A percentile compares a stretch with the other conserved stretches of the same genome.
Conservation (phyloP, 2,113 vertebrate genomes). For the Bucco capensis region DNA sequence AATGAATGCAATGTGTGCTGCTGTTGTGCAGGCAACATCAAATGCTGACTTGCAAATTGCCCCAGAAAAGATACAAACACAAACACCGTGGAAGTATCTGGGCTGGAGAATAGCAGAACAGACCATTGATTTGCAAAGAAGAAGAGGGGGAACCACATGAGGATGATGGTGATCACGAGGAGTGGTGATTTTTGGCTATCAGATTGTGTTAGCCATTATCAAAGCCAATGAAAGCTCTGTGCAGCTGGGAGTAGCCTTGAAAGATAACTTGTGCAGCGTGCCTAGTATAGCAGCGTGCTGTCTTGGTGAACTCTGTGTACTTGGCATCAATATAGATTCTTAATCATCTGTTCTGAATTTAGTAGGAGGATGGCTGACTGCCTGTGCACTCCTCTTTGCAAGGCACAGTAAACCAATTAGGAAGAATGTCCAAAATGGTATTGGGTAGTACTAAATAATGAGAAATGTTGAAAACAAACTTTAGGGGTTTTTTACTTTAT, state of each 20-base stretch:
- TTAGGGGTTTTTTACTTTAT: not conserved
- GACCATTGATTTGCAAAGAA: not conserved
- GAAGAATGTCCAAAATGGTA: not conserved
- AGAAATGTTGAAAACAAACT: not conserved
- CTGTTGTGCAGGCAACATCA: no score
- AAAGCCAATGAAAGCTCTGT: not conserved
- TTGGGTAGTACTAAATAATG: not conserved
- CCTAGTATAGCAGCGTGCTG: not conserved
- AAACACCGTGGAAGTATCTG: no score
- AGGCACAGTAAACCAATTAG: not conserved
- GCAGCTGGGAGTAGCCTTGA: not conserved
- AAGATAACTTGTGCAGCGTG: not conserved
- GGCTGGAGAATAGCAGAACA: no score
- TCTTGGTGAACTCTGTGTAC: slow-evolving; percentile 42
- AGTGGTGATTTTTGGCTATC: not conserved
- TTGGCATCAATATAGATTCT: slow-evolving; percentile 18
- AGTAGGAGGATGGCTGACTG: not conserved
- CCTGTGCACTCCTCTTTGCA: not conserved
- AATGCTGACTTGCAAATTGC: no score
- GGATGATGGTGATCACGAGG: not conserved
- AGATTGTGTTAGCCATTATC: not conserved
- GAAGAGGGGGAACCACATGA: not conserved
- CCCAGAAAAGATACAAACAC: no score
- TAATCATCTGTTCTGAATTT: slow-evolving; percentile 60
- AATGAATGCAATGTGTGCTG: no score